Percentiles rank a stretch among this genome's conserved stretches.
These are phyloP conservation scores for Mylabris sibirica DNA, from an alignment of 2,888 invertebrate species.

Conservation along the genomic window DNA sequence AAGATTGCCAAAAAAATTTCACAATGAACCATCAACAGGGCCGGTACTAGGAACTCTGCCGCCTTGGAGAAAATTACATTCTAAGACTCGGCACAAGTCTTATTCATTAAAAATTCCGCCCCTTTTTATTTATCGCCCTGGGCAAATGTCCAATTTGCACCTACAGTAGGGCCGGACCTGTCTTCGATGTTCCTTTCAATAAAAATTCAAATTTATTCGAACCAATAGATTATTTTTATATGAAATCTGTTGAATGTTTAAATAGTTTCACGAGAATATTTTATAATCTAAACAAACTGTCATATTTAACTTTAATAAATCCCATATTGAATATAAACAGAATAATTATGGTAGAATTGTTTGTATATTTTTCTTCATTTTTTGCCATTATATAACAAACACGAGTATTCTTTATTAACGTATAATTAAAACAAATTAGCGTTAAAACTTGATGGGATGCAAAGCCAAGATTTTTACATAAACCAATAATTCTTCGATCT, in stretches of 20 bases:
- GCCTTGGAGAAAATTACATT: too few relatives aligned
- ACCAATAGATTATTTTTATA: constrained; percentile 31
- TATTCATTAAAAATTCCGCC: too few relatives aligned
- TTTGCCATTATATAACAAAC: not conserved
- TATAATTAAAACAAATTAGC: too few relatives aligned
- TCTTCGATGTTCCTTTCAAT: not conserved
- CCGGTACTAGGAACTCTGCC: too few relatives aligned
- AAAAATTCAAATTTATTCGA: not conserved
- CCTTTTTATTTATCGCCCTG: too few relatives aligned
- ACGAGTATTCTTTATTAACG: not conserved
- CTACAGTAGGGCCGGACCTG: too few relatives aligned
- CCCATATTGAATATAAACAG: constrained; percentile 25
- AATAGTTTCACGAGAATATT: constrained; percentile 30
- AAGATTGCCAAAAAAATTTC: too few relatives aligned
- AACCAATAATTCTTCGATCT: not conserved
- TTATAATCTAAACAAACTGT: constrained; percentile 29
- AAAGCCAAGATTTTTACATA: not conserved
- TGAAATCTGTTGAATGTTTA: constrained; percentile 24
- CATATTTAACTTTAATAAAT: constrained; percentile 27
- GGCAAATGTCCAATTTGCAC: too few relatives aligned
- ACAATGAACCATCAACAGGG: too few relatives aligned
- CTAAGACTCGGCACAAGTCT: too few relatives aligned
- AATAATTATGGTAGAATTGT: constrained; percentile 10
- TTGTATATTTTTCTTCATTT: not conserved
- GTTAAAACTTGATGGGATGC: not conserved